Base-by-base conservation (phyloP, 2,888 invertebrate species). In the Chironomus riparius region DNA sequence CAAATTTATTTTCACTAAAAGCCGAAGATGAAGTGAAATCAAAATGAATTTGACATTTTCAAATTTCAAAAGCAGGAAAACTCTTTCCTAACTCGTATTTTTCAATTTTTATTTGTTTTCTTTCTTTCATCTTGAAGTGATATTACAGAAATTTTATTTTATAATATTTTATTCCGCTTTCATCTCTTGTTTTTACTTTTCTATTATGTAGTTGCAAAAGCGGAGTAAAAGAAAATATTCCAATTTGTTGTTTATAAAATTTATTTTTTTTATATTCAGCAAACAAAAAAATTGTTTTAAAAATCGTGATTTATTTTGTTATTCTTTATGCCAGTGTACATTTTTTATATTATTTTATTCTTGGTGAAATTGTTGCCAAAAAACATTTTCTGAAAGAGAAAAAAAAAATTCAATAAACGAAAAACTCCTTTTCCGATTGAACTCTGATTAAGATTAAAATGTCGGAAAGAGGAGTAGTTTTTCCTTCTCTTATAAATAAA, bases 231-330 rank as follows among this genome's bases (percentile, higher is more conserved):
- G 48, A 71, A 71, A 71, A 71, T 21, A 62, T 73, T 73, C 47
- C 73, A 74, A 74, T 74, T 74, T 74, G 74, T 74, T 74, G 74
- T 74, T 74, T 68, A 74, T 74, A 74, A 65, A 38, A 74, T 73
- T 62, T 68, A 62, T 68, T 47, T 28, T 47, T 73, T 18, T 73
- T 48, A 10, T 22, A 47, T 65, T 22, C 47, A 3, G 15, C 68
- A 28, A 15, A 15, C 68, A 18, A 68, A 68, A 68, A 68, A 68
- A 68, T 28, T 47, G 68, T 68, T 56, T 38, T 22, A 73, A 73
- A 47, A 73, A 15, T 73, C 21, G 68, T 74, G 74, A 74, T 74
- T 74, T 74, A 74, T 74, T 74, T 72, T 72, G 15, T 72, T 72
- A 62, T 72, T 62, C 62, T 72, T 72, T 13, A 22, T 21, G 50